These are phyloP conservation scores for Euura lappo DNA, from an alignment of 1,140 invertebrate species.

Conservation along the genomic window DNA sequence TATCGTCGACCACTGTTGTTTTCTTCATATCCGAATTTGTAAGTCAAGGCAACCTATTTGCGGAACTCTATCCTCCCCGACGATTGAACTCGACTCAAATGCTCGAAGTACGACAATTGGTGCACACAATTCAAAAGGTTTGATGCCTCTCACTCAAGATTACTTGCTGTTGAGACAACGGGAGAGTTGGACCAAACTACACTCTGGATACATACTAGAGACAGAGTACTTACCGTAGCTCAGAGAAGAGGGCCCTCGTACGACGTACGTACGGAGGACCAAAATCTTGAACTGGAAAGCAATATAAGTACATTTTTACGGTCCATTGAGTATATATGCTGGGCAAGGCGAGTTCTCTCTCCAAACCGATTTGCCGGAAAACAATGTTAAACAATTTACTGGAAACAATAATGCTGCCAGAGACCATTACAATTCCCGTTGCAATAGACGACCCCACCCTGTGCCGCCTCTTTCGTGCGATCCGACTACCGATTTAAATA, in stretches of 20 bases:
- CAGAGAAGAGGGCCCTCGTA: background rate
- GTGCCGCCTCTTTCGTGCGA: background rate
- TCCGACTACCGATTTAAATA: conserved; percentile 2
- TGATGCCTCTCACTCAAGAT: too few relatives aligned
- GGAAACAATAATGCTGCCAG: background rate
- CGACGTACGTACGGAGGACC: background rate
- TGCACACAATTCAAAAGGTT: too few relatives aligned
- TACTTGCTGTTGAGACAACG: too few relatives aligned
- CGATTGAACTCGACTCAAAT: too few relatives aligned
- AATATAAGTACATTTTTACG: conserved; percentile 5
- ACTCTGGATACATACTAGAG: too few relatives aligned
- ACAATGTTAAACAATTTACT: conserved; percentile 5
- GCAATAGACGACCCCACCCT: background rate
- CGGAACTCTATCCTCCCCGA: too few relatives aligned
- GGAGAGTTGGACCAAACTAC: too few relatives aligned
- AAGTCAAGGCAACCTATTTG: too few relatives aligned
- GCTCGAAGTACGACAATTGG: too few relatives aligned
- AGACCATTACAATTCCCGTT: background rate
- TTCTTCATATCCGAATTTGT: too few relatives aligned
- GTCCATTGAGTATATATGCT: background rate
- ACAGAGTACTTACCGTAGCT: background rate
- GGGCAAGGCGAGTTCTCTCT: background rate
- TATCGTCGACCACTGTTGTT: too few relatives aligned
- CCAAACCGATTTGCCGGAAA: background rate
- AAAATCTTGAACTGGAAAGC: background rate